phyloP scores from a whole-genome alignment of 2,888 invertebrate species.

The Ectemnius lituratus region DNA sequence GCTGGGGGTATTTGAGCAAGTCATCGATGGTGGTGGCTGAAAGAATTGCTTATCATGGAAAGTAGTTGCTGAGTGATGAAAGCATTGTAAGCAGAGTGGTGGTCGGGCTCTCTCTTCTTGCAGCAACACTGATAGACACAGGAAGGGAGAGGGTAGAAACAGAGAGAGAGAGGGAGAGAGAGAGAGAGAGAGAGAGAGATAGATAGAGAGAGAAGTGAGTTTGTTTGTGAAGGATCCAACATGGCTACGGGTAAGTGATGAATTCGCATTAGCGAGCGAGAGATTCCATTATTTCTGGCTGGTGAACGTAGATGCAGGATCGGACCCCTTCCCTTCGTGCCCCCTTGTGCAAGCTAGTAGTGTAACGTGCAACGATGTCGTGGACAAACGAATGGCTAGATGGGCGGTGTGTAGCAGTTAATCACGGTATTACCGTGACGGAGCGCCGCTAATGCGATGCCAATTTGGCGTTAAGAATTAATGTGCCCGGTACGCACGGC shows the following conservation, averaged over 20 bases:
- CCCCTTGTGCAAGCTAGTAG: not conserved
- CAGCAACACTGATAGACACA: too few relatives aligned
- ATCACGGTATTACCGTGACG: constrained; percentile 63
- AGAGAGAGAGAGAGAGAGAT: too few relatives aligned
- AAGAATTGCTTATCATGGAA: constrained; percentile 5
- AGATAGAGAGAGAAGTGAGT: not conserved
- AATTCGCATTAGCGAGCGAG: constrained; percentile 46
- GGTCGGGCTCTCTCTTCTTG: too few relatives aligned
- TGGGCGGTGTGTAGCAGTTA: constrained; percentile 49
- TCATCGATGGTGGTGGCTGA: not conserved
- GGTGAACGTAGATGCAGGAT: not conserved
- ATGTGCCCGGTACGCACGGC: constrained; percentile 49
- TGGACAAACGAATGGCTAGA: constrained; percentile 46
- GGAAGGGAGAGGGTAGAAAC: constrained; percentile 6
- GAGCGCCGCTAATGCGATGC: constrained; percentile 60
- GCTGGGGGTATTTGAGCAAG: not conserved
- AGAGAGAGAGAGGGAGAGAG: too few relatives aligned
- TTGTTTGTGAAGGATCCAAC: constrained; percentile 15
- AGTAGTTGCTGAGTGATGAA: constrained; percentile 3
- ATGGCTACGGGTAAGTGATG: constrained; percentile 41
- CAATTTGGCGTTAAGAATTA: constrained; percentile 67
- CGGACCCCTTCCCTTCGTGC: too few relatives aligned
- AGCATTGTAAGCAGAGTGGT: too few relatives aligned
- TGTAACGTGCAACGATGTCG: constrained; percentile 16
- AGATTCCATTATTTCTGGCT: constrained; percentile 52